Evolutionary conservation across 2,113 vertebrate species (phyloP).

Genomic region (Garra rufa): DNA sequence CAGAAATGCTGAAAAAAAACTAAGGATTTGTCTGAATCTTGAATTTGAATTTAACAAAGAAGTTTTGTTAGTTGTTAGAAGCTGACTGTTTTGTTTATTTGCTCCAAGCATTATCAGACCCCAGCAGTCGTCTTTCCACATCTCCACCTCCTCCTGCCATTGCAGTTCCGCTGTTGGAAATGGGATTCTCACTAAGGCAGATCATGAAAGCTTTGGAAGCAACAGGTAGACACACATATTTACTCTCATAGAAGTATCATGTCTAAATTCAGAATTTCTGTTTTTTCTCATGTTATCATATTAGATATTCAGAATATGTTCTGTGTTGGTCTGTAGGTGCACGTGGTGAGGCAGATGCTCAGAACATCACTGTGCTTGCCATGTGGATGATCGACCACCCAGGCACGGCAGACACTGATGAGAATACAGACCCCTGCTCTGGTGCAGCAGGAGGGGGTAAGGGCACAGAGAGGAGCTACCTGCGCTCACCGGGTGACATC

Average conservation of each 20-base stretch:
- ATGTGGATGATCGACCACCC: slow-evolving; percentile 99
- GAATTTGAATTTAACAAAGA: no score
- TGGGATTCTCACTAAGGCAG: slow-evolving; percentile 95
- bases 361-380: slow-evolving; percentile 96
- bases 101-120: slow-evolving; percentile 88
- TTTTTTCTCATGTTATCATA: neutral
- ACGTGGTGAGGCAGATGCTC: slow-evolving; percentile 92
- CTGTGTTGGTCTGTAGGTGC: slow-evolving; percentile 76
- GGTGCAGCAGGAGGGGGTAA: slow-evolving; percentile 81
- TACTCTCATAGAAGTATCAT: neutral
- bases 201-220: slow-evolving; percentile 98
- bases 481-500: slow-evolving; percentile 88
- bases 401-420: slow-evolving; percentile 87
- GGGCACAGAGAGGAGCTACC: slow-evolving; percentile 82
- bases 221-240: slow-evolving; percentile 82
- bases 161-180: slow-evolving; percentile 94
- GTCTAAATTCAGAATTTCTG: neutral
- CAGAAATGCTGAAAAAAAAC: no score
- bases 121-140: slow-evolving; percentile 94
- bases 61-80: no score
- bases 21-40: no score
- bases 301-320: neutral
- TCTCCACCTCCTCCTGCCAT: slow-evolving; percentile 96
- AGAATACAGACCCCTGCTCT: slow-evolving; percentile 76
- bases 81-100: neutral